Evolutionary conservation across 2,797 vertebrate genomes (phyloP).

Genomic region (Enteromius fasciolatus): DNA sequence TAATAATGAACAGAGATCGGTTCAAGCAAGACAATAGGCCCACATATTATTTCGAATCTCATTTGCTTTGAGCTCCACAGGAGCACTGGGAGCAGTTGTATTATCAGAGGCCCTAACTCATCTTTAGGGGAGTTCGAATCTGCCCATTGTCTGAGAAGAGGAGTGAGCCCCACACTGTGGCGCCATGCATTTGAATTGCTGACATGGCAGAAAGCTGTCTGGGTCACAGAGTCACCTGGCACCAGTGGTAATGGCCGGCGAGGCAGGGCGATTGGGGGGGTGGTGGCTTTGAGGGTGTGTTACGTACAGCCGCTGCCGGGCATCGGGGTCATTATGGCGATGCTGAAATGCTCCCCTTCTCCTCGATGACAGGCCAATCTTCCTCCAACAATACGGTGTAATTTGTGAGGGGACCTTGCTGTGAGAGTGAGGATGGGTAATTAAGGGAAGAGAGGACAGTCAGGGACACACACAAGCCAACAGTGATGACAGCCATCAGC

Average conservation of each 20-base stretch:
- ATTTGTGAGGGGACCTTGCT: constrained; percentile 64
- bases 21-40: constrained; percentile 37
- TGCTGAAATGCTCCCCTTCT: constrained; percentile 61
- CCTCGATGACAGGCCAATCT: constrained; percentile 72
- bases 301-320: constrained; percentile 59
- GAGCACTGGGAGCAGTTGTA: constrained; percentile 51
- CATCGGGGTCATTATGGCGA: constrained; percentile 68
- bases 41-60: constrained; percentile 53
- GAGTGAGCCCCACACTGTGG: constrained; percentile 57
- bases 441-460: constrained; percentile 64
- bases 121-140: constrained; percentile 59
- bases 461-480: constrained; percentile 57
- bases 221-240: constrained; percentile 73
- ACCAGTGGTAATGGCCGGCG: constrained; percentile 69
- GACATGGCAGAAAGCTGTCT: constrained; percentile 71
- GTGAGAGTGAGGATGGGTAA: constrained; percentile 63
- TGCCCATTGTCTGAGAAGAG: constrained; percentile 62
- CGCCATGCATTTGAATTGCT: constrained; percentile 66
- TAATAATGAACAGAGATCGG: constrained; percentile 50
- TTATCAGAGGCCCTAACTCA: constrained; percentile 59
- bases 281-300: constrained; percentile 33
- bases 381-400: constrained; percentile 63
- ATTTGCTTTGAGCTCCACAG: constrained; percentile 54
- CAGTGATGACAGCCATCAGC: constrained; percentile 65
- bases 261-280: constrained; percentile 23